Percentiles rank a stretch among this genome's conserved stretches.
phyloP scores from a whole-genome alignment of 1,140 invertebrate genomes.

The Tribolium madens region DNA sequence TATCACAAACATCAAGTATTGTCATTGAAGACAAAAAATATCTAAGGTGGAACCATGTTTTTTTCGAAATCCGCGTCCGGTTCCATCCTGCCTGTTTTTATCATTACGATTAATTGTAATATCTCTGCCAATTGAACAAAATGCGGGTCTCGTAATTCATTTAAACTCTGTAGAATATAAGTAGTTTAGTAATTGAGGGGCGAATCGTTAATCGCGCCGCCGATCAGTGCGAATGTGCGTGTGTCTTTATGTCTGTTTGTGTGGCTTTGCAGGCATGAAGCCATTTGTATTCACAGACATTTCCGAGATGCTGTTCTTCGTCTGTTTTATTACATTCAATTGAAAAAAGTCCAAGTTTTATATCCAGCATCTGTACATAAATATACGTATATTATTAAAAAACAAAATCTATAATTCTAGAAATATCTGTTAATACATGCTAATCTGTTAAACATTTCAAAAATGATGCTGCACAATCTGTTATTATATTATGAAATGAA shows the following conservation, averaged over 20 bases:
- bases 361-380: conserved; percentile 58
- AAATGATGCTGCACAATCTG: conserved; percentile 54
- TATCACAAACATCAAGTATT: conserved; percentile 59
- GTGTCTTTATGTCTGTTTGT: conserved; percentile 15
- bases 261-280: conserved; percentile 37
- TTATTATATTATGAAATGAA: conserved; percentile 53
- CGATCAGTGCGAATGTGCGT: conserved; percentile 6
- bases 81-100: conserved; percentile 49
- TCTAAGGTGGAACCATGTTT: conserved; percentile 43
- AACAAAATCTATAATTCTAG: conserved; percentile 44
- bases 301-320: conserved; percentile 48
- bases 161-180: conserved; percentile 35
- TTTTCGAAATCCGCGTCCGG: conserved; percentile 39
- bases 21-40: conserved; percentile 52
- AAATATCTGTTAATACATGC: conserved; percentile 46
- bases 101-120: conserved; percentile 51
- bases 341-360: conserved; percentile 55
- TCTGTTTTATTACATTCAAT: conserved; percentile 49
- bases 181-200: conserved; percentile 29
- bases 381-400: conserved; percentile 49
- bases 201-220: conserved; percentile 10
- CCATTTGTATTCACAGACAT: conserved; percentile 49
- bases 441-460: conserved; percentile 55
- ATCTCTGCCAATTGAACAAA: conserved; percentile 61
- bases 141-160: conserved; percentile 54